Evolutionary conservation across 2,113 vertebrate genomes (phyloP).

Genomic region (Phylloscopus trochilus): DNA sequence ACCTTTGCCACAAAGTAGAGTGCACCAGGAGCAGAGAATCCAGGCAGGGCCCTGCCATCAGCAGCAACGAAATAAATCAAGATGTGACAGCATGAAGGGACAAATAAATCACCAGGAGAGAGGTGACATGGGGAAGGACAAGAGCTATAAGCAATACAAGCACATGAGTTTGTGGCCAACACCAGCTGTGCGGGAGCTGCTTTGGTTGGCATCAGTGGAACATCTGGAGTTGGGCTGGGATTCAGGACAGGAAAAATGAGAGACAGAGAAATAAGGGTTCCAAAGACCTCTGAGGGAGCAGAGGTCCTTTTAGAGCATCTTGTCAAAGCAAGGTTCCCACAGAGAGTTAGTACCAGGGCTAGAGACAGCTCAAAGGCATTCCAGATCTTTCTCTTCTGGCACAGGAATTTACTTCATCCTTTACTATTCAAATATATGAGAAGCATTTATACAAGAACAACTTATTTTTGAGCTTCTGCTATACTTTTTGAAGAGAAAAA

Average conservation of each 20-base stretch:
- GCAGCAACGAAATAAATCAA: not conserved
- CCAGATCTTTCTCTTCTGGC: not conserved
- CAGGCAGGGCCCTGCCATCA: not conserved
- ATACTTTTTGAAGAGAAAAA: not conserved
- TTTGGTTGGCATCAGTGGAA: not conserved
- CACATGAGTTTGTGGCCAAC: rapidly evolving
- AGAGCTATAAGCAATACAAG: not conserved
- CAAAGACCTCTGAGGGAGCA: rapidly evolving
- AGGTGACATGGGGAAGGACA: not conserved
- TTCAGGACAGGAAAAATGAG: not conserved
- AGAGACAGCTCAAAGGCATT: not conserved
- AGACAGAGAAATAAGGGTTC: not conserved
- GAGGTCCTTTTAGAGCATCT: not conserved
- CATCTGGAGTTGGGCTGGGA: not conserved
- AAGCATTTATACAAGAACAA: not conserved
- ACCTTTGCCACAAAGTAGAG: not conserved
- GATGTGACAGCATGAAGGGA: not conserved
- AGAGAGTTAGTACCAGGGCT: not conserved
- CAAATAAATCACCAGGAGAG: not conserved
- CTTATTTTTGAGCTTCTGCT: not conserved
- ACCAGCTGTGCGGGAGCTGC: not conserved
- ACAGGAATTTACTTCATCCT: not conserved
- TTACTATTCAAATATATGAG: not conserved
- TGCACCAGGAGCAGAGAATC: not conserved
- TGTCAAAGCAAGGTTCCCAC: not conserved